Conservation (phyloP, 2,888 invertebrate species). For the Galerucella calmariensis region DNA sequence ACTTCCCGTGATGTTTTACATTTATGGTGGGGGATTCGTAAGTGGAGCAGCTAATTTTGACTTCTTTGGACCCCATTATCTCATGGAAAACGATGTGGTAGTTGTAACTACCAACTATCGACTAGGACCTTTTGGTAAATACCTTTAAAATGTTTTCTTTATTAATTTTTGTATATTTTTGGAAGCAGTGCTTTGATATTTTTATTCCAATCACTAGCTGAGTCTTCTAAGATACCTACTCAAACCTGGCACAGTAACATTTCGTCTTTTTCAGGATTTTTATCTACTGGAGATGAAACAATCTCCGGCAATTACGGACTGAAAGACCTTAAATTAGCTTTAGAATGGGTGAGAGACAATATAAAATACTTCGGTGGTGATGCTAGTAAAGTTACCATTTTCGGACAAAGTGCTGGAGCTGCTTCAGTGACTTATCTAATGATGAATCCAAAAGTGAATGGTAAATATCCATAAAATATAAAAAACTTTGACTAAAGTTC, state of each 20-base stretch:
- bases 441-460: constrained; percentile 41
- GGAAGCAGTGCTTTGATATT: too few species aligned
- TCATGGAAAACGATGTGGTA: constrained; percentile 54
- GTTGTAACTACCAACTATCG: constrained; percentile 58
- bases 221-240: too few species aligned
- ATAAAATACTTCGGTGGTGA: constrained; percentile 49
- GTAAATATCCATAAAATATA: constrained; percentile 17
- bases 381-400: constrained; percentile 47
- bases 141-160: neutral
- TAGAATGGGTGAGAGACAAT: constrained; percentile 47
- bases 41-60: constrained; percentile 57
- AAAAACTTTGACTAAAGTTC: neutral
- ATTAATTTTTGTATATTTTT: too few species aligned
- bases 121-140: constrained; percentile 43
- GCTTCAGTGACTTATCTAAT: constrained; percentile 46
- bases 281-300: constrained; percentile 44
- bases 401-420: constrained; percentile 50
- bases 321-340: constrained; percentile 47
- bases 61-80: constrained; percentile 60
- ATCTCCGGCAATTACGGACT: constrained; percentile 49
- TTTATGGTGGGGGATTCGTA: constrained; percentile 59
- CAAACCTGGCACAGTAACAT: too few species aligned
- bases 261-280: constrained; percentile 52
- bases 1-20: constrained; percentile 59
- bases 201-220: too few species aligned